These are phyloP conservation scores for Leptopilina syphax DNA, from an alignment of 2,888 invertebrate genomes.

Conservation along the genomic window DNA sequence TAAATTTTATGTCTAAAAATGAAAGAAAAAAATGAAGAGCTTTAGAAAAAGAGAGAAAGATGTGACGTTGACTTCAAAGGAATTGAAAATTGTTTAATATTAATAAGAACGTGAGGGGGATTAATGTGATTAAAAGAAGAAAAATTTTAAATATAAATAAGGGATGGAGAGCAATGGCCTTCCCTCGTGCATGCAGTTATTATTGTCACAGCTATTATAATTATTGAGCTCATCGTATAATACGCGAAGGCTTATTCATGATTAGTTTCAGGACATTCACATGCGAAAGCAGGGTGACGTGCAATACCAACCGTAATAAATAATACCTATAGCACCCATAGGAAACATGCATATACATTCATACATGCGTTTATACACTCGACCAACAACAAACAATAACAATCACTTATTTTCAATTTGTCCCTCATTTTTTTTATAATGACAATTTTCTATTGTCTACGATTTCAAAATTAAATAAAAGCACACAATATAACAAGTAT, in stretches of 20 bases:
- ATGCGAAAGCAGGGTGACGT: slow-evolving; percentile 55
- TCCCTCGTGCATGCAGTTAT: slow-evolving; percentile 65
- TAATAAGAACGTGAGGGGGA: not conserved
- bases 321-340: slow-evolving; percentile 47
- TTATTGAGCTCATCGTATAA: slow-evolving; percentile 68
- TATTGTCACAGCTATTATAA: slow-evolving; percentile 71
- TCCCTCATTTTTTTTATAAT: no score
- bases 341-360: slow-evolving; percentile 11
- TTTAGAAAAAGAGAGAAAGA: no score
- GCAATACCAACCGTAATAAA: slow-evolving; percentile 58
- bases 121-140: slow-evolving; percentile 17
- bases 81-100: not conserved
- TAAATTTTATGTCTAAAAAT: no score
- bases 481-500: no score
- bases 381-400: slow-evolving; percentile 4
- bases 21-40: no score
- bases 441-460: no score
- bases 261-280: slow-evolving; percentile 62
- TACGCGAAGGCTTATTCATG: slow-evolving; percentile 59
- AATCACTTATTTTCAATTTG: not conserved
- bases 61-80: not conserved
- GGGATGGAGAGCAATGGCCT: slow-evolving; percentile 63
- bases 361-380: slow-evolving; percentile 15
- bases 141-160: slow-evolving; percentile 29
- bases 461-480: no score